A percentile compares a stretch with the other conserved stretches of the same genome.
phyloP scores from a whole-genome alignment of 2,888 invertebrate genomes.

The Yponomeuta sedellus region DNA sequence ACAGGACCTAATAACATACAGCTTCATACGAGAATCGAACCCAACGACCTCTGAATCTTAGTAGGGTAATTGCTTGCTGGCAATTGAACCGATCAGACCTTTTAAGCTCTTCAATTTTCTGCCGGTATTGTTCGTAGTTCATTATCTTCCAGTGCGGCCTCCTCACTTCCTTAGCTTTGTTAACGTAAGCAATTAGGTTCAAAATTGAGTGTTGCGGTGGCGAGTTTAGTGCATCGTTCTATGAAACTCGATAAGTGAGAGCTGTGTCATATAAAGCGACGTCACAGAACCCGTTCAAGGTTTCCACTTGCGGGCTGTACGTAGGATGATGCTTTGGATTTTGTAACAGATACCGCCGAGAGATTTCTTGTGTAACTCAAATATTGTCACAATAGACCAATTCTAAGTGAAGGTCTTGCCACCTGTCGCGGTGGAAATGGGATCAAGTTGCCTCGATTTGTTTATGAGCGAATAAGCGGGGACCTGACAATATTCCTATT shows the following conservation, averaged over 20 bases:
- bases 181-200: background rate
- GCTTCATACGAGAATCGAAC: background rate
- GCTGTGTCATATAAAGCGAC: slow-evolving; percentile 14
- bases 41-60: background rate
- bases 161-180: slow-evolving; percentile 10
- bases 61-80: background rate
- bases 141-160: background rate
- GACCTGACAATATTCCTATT: no score
- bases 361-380: background rate
- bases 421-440: background rate
- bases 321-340: slow-evolving; percentile 9
- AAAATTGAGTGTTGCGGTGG: slow-evolving; percentile 3
- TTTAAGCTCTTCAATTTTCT: background rate
- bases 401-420: background rate
- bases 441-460: background rate
- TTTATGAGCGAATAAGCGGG: no score
- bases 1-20: no score
- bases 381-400: slow-evolving; percentile 5
- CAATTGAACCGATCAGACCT: background rate
- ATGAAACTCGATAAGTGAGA: slow-evolving; percentile 9
- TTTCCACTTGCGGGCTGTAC: background rate
- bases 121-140: background rate
- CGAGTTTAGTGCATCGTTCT: background rate
- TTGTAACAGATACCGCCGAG: slow-evolving; percentile 5
- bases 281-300: slow-evolving; percentile 13